These are phyloP conservation scores for Himalopsyche anomala DNA, from an alignment of 2,888 invertebrate genomes.

Conservation along the genomic window DNA sequence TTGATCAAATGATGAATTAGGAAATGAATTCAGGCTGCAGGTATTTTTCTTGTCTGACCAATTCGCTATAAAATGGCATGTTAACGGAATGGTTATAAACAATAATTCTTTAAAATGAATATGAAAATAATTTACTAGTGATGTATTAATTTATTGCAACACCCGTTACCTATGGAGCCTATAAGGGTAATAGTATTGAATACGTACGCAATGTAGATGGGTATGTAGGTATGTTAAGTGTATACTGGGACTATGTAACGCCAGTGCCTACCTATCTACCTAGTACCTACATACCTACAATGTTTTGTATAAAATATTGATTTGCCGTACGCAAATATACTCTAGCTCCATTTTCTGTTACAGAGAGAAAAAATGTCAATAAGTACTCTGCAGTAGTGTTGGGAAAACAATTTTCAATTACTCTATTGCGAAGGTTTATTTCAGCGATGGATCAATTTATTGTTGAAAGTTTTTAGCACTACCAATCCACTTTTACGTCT, in stretches of 20 bases:
- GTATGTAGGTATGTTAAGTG: slow-evolving; percentile 4
- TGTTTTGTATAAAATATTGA: slow-evolving; percentile 66
- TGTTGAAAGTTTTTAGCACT: too few species aligned
- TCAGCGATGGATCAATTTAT: background rate
- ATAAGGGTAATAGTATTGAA: slow-evolving; percentile 38
- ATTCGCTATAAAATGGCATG: too few species aligned
- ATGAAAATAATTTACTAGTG: background rate
- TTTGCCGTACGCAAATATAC: slow-evolving; percentile 65
- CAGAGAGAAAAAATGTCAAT: slow-evolving; percentile 66
- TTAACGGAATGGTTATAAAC: background rate
- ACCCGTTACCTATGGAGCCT: background rate
- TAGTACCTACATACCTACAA: slow-evolving; percentile 43
- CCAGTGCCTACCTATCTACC: background rate
- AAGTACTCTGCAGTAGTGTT: slow-evolving; percentile 62
- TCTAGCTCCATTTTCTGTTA: slow-evolving; percentile 66
- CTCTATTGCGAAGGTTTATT: background rate
- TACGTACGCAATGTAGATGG: slow-evolving; percentile 12
- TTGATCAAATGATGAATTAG: too few species aligned
- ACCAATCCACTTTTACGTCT: too few species aligned
- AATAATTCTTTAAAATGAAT: background rate
- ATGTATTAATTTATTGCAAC: background rate
- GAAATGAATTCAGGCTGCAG: too few species aligned
- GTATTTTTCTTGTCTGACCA: too few species aligned
- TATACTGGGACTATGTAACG: slow-evolving; percentile 22
- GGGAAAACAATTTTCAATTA: slow-evolving; percentile 45